Conservation (phyloP, 2,888 invertebrate species). For the Xestia ashworthii region DNA sequence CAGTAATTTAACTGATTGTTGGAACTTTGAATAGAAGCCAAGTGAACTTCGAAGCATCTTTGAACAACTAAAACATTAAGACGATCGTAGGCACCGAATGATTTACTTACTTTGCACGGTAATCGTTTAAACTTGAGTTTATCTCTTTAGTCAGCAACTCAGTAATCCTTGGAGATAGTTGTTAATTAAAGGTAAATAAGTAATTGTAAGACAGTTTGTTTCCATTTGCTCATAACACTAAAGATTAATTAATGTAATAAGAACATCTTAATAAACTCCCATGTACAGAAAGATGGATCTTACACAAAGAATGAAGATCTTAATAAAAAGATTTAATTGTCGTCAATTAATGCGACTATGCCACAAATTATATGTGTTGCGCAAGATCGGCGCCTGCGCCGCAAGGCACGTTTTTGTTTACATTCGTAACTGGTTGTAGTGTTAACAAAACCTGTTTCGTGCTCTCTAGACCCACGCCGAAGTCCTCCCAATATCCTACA, state of each 20-base stretch:
- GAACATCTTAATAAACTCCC: slow-evolving; percentile 1
- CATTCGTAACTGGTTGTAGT: slow-evolving; percentile 80
- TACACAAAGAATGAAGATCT: slow-evolving; percentile 34
- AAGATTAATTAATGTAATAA: background rate
- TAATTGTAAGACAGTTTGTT: background rate
- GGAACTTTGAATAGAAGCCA: slow-evolving; percentile 39
- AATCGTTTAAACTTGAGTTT: background rate
- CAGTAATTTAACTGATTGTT: slow-evolving; percentile 18
- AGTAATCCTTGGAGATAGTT: background rate
- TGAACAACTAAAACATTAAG: slow-evolving; percentile 21
- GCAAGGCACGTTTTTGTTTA: slow-evolving; percentile 81
- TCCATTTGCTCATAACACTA: background rate
- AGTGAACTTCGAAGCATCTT: slow-evolving; percentile 25
- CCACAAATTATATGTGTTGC: slow-evolving; percentile 52
- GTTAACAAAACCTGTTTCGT: slow-evolving; percentile 78
- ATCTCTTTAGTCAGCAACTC: background rate
- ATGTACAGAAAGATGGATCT: background rate
- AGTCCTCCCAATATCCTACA: slow-evolving; percentile 48
- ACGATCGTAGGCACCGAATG: slow-evolving; percentile 20
- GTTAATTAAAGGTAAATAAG: background rate
- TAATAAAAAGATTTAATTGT: slow-evolving; percentile 61
- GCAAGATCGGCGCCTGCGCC: slow-evolving; percentile 59
- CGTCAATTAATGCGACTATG: slow-evolving; percentile 51
- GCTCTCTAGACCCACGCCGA: slow-evolving; percentile 62
- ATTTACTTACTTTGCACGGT: slow-evolving; percentile 19